Evolutionary conservation across 2,888 invertebrate genomes (phyloP), one percentile per base, ranked within the genome.

Genomic region (Arge pagana): DNA sequence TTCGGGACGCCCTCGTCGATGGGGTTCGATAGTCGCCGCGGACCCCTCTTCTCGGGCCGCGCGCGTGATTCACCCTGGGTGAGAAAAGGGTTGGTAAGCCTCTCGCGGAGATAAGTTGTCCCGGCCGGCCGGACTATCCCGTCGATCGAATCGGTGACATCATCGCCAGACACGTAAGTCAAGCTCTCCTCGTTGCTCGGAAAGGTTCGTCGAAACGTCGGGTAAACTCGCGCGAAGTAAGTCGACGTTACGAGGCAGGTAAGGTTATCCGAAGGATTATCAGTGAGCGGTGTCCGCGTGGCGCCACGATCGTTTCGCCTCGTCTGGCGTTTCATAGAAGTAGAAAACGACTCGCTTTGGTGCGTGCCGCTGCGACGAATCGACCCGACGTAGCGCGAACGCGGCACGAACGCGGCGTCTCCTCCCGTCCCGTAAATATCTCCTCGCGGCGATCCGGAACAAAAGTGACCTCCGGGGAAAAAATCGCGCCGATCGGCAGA

Each of bases 271-370:
- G n/a, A n/a, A n/a, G n/a, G n/a, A 51, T 51, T 42, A 52, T 48
- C 43, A 37, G 35, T 43, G 16, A 51, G 45, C 45, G 51, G 51
- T 42, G 30, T 33, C 42, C 43, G 45, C 31, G 13, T 28, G 52
- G 52, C 52, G 52, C 52, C 52, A 48, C n/a, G n/a, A 52, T 52
- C 28, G 45, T 26, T 35, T 41, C 35, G 26, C 26, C 40, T 43
- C 19, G 50, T 35, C 50, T 51, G 35, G 21, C 15, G n/a, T n/a
- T n/a, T n/a, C n/a, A n/a, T n/a, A n/a, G n/a, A n/a, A n/a, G n/a
- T n/a, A n/a, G n/a, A n/a, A n/a, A n/a, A n/a, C n/a, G n/a, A n/a
- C n/a, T n/a, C n/a, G n/a, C n/a, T n/a, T n/a, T n/a, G n/a, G n/a
- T n/a, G n/a, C n/a, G n/a, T n/a, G n/a, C n/a, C n/a, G n/a, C n/a